Evolutionary conservation across 2,888 invertebrate genomes (phyloP), one percentile per base, ranked within the genome.

Genomic region (Chydorus sphaericus): DNA sequence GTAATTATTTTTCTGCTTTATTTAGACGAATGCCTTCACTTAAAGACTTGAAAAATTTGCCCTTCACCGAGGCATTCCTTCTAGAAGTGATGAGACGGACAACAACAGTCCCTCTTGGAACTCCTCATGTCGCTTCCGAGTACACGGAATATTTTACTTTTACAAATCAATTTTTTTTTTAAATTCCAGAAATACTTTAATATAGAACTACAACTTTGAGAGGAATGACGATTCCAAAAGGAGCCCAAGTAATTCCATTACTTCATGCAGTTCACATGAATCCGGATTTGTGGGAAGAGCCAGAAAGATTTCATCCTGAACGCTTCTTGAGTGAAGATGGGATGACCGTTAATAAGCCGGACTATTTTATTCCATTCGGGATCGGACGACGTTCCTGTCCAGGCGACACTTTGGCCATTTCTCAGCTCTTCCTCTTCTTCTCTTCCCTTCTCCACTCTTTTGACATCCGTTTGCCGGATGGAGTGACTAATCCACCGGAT

Each of bases 231-330:
- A 83, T 91, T 60, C 91, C 91, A 16, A 82, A 84, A 58, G 84
- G 86, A 57, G 80, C 85, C 1, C 88, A 90, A 69, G 82, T 92
- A 4, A 80, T 91, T 2, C 90, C 91, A 0, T 76, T 90, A 30
- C 80, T 92, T 61, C 88, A 88, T 72, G 83, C 86, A 59, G 84
- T 91, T 1, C 90, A 91, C 71, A 91, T 90, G 88, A 85, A 91
- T 66, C 85, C 89, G 1, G 81, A 78, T 49, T 74, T 89, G 1
- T 92, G 91, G 91, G 80, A 84, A 36, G 80, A 85, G 61, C 91
- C 92, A 0, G 82, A 86, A 66, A 77, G 79, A 63, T 92, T 92
- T 72, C 79, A 83, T 61, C 91, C 91, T 0, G 75, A 78, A 57
- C 75, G 92, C 37, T 92, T 92, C 71, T 76, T 92, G 59, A 82